Conservation (phyloP, 2,797 vertebrate genomes). For the Numenius phaeopus region DNA sequence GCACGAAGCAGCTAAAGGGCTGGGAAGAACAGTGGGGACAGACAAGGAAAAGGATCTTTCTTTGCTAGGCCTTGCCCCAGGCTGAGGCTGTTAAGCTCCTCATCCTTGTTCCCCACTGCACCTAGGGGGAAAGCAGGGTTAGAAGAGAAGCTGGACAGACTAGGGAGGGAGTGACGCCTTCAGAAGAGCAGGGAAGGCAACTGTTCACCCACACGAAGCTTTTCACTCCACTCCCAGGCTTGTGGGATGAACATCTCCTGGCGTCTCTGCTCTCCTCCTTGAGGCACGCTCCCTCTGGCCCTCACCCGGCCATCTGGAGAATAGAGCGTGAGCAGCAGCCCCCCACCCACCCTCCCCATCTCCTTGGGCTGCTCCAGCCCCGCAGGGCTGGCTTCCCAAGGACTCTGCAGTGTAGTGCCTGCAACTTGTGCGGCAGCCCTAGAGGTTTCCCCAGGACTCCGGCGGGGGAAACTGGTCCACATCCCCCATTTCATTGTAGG, state of each 20-base stretch:
- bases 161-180: neutral
- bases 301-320: neutral
- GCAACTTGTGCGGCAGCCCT: constrained; percentile 19
- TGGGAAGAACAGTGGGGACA: neutral
- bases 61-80: neutral
- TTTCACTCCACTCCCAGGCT: neutral
- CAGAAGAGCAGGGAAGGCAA: constrained; percentile 57
- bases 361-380: constrained; percentile 27
- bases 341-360: neutral
- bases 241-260: constrained; percentile 6
- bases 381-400: neutral
- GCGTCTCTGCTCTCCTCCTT: constrained; percentile 23
- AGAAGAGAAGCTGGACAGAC: constrained; percentile 45
- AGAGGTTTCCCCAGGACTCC: constrained; percentile 92
- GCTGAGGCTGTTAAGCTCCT: constrained; percentile 18
- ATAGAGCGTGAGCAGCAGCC: constrained; percentile 23
- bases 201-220: neutral
- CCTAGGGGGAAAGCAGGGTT: constrained; percentile 16
- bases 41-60: constrained; percentile 1
- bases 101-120: neutral
- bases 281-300: neutral
- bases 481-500: constrained; percentile 92
- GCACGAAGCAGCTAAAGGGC: neutral
- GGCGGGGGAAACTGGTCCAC: constrained; percentile 95
- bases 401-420: constrained; percentile 28